Evolutionary conservation across 1,140 invertebrate species (phyloP).

Genomic region (Drosophila orena): DNA sequence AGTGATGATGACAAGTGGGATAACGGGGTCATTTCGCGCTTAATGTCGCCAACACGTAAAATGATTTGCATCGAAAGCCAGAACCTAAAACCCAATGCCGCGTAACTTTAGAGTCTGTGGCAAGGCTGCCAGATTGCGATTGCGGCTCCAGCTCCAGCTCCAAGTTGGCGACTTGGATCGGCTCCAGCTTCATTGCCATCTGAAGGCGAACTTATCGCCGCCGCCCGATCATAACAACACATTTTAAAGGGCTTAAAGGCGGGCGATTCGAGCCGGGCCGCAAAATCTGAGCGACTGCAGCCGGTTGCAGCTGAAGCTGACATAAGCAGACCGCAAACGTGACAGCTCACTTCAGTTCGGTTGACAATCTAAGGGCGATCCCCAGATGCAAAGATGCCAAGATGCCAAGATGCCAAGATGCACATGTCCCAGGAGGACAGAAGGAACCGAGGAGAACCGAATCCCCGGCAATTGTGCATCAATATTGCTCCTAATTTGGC

Average conservation of each 20-base stretch:
- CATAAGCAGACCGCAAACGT: conserved; percentile 82
- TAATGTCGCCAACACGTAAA: conserved; percentile 84
- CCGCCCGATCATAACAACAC: conserved; percentile 83
- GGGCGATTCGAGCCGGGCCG: background rate
- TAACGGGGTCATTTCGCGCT: conserved; percentile 84
- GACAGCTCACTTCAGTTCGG: conserved; percentile 75
- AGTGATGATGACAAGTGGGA: conserved; percentile 84
- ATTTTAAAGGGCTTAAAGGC: conserved; percentile 81
- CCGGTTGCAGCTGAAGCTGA: conserved; percentile 74
- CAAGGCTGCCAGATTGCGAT: conserved; percentile 66
- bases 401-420: background rate
- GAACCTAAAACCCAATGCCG: conserved; percentile 58
- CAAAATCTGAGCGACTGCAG: conserved; percentile 26
- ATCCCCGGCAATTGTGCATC: conserved; percentile 63
- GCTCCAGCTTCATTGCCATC: conserved; percentile 16
- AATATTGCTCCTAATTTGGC: conserved; percentile 81
- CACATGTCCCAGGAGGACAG: background rate
- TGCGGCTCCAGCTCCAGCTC: conserved; percentile 5
- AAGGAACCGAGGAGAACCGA: conserved; percentile 3
- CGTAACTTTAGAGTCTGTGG: conserved; percentile 74
- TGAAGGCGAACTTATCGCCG: conserved; percentile 68
- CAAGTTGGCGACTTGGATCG: background rate
- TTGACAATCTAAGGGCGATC: conserved; percentile 59
- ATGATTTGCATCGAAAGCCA: conserved; percentile 79
- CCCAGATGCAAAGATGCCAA: conserved; percentile 8